Percentiles rank a stretch among this genome's conserved stretches.
Evolutionary conservation across 2,113 vertebrate genomes (phyloP).

Genomic region (Paradoxurus hermaphroditus): DNA sequence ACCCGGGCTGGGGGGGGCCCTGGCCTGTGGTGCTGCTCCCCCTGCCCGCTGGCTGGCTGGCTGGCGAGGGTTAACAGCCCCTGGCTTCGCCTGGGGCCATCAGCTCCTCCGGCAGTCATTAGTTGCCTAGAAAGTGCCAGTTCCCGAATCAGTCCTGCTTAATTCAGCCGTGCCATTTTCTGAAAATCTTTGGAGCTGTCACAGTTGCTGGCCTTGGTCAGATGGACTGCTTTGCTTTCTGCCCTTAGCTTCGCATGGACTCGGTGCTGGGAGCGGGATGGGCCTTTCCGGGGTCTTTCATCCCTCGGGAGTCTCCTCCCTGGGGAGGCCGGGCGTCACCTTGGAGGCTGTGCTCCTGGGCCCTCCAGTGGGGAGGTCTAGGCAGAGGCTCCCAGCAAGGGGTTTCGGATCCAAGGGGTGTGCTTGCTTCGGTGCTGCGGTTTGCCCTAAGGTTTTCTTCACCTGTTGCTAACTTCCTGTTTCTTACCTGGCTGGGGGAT

Average conservation of each 20-base stretch:
- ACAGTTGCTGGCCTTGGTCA: background rate
- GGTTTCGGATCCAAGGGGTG: background rate
- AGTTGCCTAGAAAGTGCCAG: slow-evolving; percentile 57
- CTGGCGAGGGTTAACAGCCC: slow-evolving; percentile 59
- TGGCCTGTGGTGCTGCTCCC: background rate
- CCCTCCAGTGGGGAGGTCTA: background rate
- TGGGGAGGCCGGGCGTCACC: too few relatives aligned
- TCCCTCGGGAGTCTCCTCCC: background rate
- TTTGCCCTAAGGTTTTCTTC: background rate
- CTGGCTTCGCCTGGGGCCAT: slow-evolving; percentile 70
- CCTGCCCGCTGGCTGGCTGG: background rate
- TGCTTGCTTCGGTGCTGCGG: accelerated
- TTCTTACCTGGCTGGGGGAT: accelerated
- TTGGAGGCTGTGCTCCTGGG: background rate
- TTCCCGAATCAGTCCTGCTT: slow-evolving; percentile 54
- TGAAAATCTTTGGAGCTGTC: slow-evolving; percentile 28
- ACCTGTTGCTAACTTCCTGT: accelerated
- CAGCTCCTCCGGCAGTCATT: slow-evolving; percentile 30
- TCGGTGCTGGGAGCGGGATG: accelerated
- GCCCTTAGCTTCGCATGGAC: background rate
- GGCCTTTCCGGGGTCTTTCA: background rate
- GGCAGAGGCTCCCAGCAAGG: background rate
- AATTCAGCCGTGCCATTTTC: slow-evolving; percentile 39
- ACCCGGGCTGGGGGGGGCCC: background rate
- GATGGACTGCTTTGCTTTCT: background rate